Evolutionary conservation across 2,797 vertebrate genomes (phyloP).

Genomic region (Borostomias antarcticus): DNA sequence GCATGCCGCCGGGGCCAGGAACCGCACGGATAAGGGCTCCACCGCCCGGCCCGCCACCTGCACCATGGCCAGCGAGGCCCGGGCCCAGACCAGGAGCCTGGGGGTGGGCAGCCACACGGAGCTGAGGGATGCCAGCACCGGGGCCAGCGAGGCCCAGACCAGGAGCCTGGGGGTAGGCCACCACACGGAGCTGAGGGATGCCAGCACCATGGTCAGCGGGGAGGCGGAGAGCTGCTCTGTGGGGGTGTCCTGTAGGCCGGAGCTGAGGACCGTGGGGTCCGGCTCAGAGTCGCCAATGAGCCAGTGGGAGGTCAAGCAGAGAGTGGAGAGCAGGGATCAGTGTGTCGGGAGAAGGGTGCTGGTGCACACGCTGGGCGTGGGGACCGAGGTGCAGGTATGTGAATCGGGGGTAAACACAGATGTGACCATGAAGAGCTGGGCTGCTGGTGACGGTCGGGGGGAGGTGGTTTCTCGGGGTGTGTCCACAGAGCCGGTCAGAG

Average conservation of each 20-base stretch:
- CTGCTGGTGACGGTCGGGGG: conserved; percentile 48
- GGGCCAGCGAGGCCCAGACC: conserved; percentile 63
- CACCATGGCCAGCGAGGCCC: conserved; percentile 75
- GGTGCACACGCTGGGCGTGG: conserved; percentile 73
- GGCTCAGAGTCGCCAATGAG: conserved; percentile 84
- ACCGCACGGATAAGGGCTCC: conserved; percentile 82
- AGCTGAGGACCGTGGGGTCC: conserved; percentile 44
- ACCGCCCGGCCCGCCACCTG: conserved; percentile 73
- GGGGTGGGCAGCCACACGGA: conserved; percentile 80
- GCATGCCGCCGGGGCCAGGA: conserved; percentile 85
- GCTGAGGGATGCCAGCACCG: conserved; percentile 72
- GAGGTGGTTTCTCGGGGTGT: conserved; percentile 71
- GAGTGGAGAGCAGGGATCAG: conserved; percentile 75
- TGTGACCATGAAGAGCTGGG: conserved; percentile 32
- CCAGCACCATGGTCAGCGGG: conserved; percentile 70
- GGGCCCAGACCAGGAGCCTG: conserved; percentile 76
- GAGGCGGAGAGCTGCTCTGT: conserved; percentile 53
- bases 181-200: conserved; percentile 71
- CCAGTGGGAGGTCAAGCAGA: conserved; percentile 83
- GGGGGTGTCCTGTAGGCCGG: conserved; percentile 77
- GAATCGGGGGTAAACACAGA: conserved; percentile 83
- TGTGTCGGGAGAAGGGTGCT: conserved; percentile 67
- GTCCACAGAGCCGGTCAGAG: conserved; percentile 74
- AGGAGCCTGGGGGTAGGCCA: conserved; percentile 83
- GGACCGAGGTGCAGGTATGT: conserved; percentile 63